These are phyloP conservation scores for Drosophila grimshawi DNA, from an alignment of 1,140 invertebrate genomes.

Conservation along the genomic window DNA sequence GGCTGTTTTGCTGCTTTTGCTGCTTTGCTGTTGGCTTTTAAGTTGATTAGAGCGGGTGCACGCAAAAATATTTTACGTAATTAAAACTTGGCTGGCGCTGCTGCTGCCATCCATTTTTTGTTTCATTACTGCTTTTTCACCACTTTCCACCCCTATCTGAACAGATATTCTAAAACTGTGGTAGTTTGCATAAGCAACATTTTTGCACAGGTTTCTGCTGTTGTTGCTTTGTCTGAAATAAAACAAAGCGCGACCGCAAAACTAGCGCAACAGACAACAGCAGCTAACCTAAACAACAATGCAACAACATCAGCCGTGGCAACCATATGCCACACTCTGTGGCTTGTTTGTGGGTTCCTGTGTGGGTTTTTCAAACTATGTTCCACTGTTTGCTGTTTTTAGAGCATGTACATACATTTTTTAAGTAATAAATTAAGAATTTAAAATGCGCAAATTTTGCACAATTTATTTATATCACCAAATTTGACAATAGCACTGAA, in stretches of 20 bases:
- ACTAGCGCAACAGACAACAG: slow-evolving; percentile 70
- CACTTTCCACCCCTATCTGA: neutral
- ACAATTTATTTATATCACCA: slow-evolving; percentile 55
- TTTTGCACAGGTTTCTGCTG: slow-evolving; percentile 41
- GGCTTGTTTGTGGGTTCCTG: slow-evolving; percentile 44
- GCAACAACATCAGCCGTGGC: slow-evolving; percentile 12
- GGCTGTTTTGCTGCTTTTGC: slow-evolving; percentile 6
- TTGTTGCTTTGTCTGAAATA: slow-evolving; percentile 63
- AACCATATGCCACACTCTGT: slow-evolving; percentile 72
- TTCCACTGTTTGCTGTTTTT: slow-evolving; percentile 1
- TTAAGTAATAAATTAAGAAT: slow-evolving; percentile 63
- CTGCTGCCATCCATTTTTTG: slow-evolving; percentile 50
- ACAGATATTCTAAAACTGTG: neutral
- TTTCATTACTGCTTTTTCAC: slow-evolving; percentile 7
- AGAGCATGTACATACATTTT: slow-evolving; percentile 41
- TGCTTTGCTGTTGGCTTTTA: slow-evolving; percentile 61
- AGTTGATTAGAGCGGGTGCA: slow-evolving; percentile 73
- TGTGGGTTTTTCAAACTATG: slow-evolving; percentile 17
- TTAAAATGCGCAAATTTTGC: slow-evolving; percentile 59
- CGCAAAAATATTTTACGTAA: slow-evolving; percentile 81
- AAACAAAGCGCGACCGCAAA: slow-evolving; percentile 74
- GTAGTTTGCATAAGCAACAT: slow-evolving; percentile 43
- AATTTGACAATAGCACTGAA: slow-evolving; percentile 35
- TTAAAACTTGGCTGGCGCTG: slow-evolving; percentile 73
- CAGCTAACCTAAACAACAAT: slow-evolving; percentile 25